phyloP scores from a whole-genome alignment of 2,888 invertebrate species.

The Tridacna crocea region DNA sequence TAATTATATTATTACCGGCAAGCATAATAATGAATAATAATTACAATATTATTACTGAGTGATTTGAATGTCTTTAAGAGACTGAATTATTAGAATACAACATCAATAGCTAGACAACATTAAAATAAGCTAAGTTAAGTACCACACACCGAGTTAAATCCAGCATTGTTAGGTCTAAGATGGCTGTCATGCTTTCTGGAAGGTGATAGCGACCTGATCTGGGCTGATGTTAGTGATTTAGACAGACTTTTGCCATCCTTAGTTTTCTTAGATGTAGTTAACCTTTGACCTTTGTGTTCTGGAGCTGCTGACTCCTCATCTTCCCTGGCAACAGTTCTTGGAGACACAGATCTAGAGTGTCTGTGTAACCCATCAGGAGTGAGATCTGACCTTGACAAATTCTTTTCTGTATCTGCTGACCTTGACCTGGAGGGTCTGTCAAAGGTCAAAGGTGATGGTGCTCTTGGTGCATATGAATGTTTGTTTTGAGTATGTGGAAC shows the following conservation, averaged over 20 bases:
- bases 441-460: slow-evolving; percentile 56
- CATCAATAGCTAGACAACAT: neutral
- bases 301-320: neutral
- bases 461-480: slow-evolving; percentile 44
- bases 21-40: no score
- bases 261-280: slow-evolving; percentile 10
- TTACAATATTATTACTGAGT: no score
- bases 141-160: slow-evolving; percentile 56
- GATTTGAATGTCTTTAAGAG: no score
- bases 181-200: slow-evolving; percentile 10
- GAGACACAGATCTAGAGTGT: slow-evolving; percentile 48
- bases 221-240: slow-evolving; percentile 52
- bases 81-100: no score
- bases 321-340: slow-evolving; percentile 21
- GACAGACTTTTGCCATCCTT: slow-evolving; percentile 27
- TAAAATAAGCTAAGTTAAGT: slow-evolving; percentile 8
- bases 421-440: slow-evolving; percentile 40
- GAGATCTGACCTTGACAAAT: slow-evolving; percentile 20
- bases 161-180: slow-evolving; percentile 43
- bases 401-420: slow-evolving; percentile 30
- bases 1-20: no score
- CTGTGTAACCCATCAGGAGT: slow-evolving; percentile 31
- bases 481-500: slow-evolving; percentile 19
- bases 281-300: slow-evolving; percentile 11
- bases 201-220: slow-evolving; percentile 49